Percentiles rank a stretch among this genome's conserved stretches.
These are phyloP conservation scores for Haemorhous mexicanus DNA, from an alignment of 2,113 vertebrate genomes.

Conservation along the genomic window DNA sequence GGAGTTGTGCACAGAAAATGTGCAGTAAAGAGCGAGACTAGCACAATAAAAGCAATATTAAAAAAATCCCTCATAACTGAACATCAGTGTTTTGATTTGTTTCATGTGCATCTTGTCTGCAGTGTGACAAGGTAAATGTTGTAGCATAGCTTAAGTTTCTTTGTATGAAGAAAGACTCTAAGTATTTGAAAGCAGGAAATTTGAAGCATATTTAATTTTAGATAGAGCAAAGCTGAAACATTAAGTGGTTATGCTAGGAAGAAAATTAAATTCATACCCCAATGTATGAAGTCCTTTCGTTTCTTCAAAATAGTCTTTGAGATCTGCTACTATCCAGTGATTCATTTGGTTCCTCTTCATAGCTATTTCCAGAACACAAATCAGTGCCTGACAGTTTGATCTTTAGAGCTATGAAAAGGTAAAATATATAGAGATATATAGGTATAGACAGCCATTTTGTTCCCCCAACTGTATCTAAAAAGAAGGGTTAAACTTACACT, in stretches of 20 bases:
- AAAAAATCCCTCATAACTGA: background rate
- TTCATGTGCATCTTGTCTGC: background rate
- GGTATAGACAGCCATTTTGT: background rate
- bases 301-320: background rate
- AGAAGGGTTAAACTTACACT: background rate
- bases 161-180: background rate
- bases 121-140: background rate
- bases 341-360: background rate
- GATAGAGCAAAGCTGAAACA: background rate
- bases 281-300: background rate
- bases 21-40: slow-evolving; percentile 8
- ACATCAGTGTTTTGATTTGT: background rate
- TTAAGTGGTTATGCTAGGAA: background rate
- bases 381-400: background rate
- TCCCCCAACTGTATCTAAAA: background rate
- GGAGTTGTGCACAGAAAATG: background rate
- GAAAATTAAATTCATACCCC: background rate
- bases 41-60: background rate
- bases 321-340: background rate
- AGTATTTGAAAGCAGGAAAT: background rate
- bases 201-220: background rate
- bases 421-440: background rate
- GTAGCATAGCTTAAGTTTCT: background rate
- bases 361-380: background rate
- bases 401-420: background rate